Evolutionary conservation across 2,888 invertebrate genomes (phyloP), one percentile per base, ranked within the genome.

Genomic region (Parapristionchus giblindavisi): DNA sequence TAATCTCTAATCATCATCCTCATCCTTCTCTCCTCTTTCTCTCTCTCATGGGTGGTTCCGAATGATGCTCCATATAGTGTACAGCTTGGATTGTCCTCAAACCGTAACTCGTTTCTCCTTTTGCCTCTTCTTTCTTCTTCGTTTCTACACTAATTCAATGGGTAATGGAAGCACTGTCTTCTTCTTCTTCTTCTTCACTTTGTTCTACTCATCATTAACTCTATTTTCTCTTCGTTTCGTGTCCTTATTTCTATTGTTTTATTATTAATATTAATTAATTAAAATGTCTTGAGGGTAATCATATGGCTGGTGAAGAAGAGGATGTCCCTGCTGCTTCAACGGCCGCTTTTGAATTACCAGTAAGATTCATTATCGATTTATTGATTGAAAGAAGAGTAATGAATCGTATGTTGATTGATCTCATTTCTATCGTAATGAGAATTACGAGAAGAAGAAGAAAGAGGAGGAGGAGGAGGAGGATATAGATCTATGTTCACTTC

Each of bases 81-180:
- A 63, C 40, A 63, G 40, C 38, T 40, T 3, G 63, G 27, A 27
- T 40, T 63, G 63, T 43, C 63, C 63, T 63, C 63, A 63, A 40
- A 63, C 63, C 63, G 63, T 63, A 63, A 63, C 63, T 63, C 63
- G 63, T 63, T 63, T 63, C 63, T 40, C 24, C 63, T 43, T 38
- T 63, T 43, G 38, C 63, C 43, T 43, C 43, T 38, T 61, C 29
- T 61, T 43, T 17, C 17, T 17, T 43, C 43, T 17, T 17, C 43
- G 24, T 43, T 43, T 63, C 63, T 63, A 38, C 38, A 63, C 63
- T 63, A 63, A 63, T 63, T 63, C 63, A 43, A 63, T 63, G 40
- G 63, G 63, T 63, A 63, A 63, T 63, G 63, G 63, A 63, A 63
- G 63, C 63, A 63, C 63, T 43, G 63, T 63, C 63, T 63, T 38